phyloP scores from a whole-genome alignment of 2,888 invertebrate species.

The Bellardia bayeri region DNA sequence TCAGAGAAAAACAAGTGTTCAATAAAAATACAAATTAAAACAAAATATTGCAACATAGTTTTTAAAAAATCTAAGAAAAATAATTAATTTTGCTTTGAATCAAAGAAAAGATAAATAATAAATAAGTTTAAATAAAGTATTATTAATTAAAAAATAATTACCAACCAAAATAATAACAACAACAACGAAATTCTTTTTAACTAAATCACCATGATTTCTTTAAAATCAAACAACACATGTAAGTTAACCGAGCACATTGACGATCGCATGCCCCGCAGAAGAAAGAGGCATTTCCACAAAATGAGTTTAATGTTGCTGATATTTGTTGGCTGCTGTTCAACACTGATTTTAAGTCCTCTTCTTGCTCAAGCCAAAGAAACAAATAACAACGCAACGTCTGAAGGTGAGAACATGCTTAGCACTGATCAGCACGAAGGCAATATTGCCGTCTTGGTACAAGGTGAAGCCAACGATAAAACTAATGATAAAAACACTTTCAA shows the following conservation, averaged over 20 bases:
- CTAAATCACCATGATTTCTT: background rate
- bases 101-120: background rate
- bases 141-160: slow-evolving; percentile 9
- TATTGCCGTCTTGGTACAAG: background rate
- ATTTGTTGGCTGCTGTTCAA: slow-evolving; percentile 64
- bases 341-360: slow-evolving; percentile 55
- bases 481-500: slow-evolving; percentile 64
- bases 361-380: slow-evolving; percentile 54
- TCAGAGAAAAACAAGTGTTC: background rate
- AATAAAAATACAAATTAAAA: slow-evolving; percentile 3
- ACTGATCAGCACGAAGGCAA: slow-evolving; percentile 52
- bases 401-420: slow-evolving; percentile 65
- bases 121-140: background rate
- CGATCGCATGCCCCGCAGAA: slow-evolving; percentile 48
- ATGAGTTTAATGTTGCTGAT: slow-evolving; percentile 62
- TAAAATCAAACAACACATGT: background rate
- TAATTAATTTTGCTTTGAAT: background rate
- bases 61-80: background rate
- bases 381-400: slow-evolving; percentile 55
- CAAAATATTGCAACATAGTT: background rate
- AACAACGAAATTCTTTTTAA: slow-evolving; percentile 10
- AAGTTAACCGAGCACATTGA: background rate
- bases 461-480: slow-evolving; percentile 61
- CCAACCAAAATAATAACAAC: too few relatives aligned
- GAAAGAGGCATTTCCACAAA: slow-evolving; percentile 54